Base-by-base conservation (phyloP, 23 tunicate genomes). In the Oikopleura albicans region DNA sequence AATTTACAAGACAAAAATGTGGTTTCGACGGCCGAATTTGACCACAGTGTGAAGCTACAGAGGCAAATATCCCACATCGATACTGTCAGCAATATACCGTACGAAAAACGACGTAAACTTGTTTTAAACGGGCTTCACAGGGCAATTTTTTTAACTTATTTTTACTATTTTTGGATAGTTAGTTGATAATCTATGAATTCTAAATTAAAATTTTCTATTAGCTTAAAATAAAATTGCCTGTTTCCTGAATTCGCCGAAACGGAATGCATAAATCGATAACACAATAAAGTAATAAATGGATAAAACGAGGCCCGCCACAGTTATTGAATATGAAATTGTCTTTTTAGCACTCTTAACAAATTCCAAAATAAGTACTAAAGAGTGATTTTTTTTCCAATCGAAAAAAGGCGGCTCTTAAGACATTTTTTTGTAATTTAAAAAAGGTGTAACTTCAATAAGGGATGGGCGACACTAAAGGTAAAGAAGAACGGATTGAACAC, bases 171-270 rank as follows among this genome's bases (percentile, higher is more conserved):
- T 49, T 8, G 59, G 59, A 22, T 8, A 8, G 22, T 49, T 49
- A 8, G 22, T 8, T 8, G 59, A 49, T 22, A 49, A 8, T 49
- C 22, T 49, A n/a, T n/a, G n/a, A n/a, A n/a, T n/a, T n/a, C n/a
- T n/a, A n/a, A n/a, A n/a, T n/a, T n/a, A n/a, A n/a, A 12, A 29
- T 71, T 71, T 12, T 71, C 33, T 71, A 8, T 49, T 49, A 8
- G 16, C 8, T 49, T 49, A 49, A 49, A 49, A 49, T n/a, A n/a
- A n/a, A n/a, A n/a, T n/a, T n/a, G n/a, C 63, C 28, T 31, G 79
- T 71, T 71, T 31, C 79, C 79, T 71, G 37, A 71, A 71, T 31
- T 71, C 79, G 28, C 79, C 79, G 31, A 16, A 71, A 2, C 79
- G 27, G 31, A 71, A 27, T 2, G 79, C 27, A 71, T 71, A 71